Evolutionary conservation across 2,797 vertebrate genomes (phyloP), one percentile per base, ranked within the genome.

Genomic region (Brachyalestes nurse): DNA sequence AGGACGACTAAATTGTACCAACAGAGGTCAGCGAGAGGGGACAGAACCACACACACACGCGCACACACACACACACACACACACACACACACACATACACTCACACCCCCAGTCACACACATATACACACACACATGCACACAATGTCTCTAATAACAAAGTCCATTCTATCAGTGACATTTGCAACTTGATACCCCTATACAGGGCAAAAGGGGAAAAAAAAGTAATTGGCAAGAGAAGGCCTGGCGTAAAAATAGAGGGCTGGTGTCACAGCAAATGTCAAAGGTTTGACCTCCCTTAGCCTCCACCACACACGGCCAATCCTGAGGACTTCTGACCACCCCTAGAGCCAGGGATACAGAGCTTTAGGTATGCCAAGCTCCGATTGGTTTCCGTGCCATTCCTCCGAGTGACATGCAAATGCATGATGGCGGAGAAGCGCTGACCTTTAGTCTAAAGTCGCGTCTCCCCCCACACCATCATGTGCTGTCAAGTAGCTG

Each of bases 211-310:
- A 77, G 71, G 49, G 62, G n/a, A 13, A 25, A 58, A 77, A 82
- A 85, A 86, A 74, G 77, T 85, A 84, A 86, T 86, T 87, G 84
- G 83, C 86, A 86, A 82, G 72, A 78, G 81, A 81, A 86, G 78
- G 79, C 55, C 75, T 17, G 6, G 79, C 65, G 75, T 88, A 89
- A 88, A 90, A 87, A 89, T 87, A 88, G 85, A 83, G 74, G 79
- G 49, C 79, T 72, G 72, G 83, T 85, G 87, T 87, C 85, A 82
- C 80, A 74, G 83, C 83, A 90, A 88, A 88, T 89, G 87, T 90
- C 86, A 90, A 87, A 88, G 84, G 81, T 84, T 87, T 83, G 67
- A 87, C 85, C 86, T 83, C 66, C 82, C 38, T 78, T 83, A 79
- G 81, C 81, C 77, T 85, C 80, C 55, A 79, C 61, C 55, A 78